phyloP scores from a whole-genome alignment of 2,113 vertebrate genomes.

The Gallinago undulata region DNA sequence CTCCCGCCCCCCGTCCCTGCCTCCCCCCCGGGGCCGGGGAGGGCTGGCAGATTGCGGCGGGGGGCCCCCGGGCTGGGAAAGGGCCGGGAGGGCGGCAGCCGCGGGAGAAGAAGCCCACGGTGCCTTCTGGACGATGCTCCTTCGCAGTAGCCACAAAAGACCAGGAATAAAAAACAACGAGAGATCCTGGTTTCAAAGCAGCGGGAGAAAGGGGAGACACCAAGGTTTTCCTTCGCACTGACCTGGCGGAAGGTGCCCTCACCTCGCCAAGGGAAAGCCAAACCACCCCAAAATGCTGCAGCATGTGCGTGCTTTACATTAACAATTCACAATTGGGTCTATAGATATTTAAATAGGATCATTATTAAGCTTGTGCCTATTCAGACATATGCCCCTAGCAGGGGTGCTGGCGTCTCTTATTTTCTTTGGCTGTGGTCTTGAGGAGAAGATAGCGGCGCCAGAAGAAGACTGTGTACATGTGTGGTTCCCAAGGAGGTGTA shows the following conservation, averaged over 20 bases:
- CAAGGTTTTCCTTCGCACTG: background rate
- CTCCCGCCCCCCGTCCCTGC: background rate
- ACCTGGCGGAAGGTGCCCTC: background rate
- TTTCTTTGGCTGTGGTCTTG: constrained; percentile 14
- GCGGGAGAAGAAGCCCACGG: background rate
- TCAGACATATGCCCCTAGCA: constrained; percentile 43
- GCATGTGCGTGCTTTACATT: background rate
- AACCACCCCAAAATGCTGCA: background rate
- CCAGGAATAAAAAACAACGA: background rate
- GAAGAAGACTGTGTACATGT: background rate
- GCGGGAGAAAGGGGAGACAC: background rate
- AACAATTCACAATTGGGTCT: background rate
- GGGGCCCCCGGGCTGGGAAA: background rate
- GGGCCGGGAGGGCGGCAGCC: background rate
- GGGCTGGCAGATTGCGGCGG: background rate
- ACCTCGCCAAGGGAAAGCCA: background rate
- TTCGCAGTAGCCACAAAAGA: constrained; percentile 1
- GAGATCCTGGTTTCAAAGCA: background rate
- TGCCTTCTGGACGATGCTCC: constrained; percentile 31
- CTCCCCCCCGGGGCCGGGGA: background rate
- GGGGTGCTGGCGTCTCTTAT: background rate
- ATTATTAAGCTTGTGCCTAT: constrained; percentile 14
- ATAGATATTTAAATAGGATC: constrained; percentile 28
- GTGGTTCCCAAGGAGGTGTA: background rate
- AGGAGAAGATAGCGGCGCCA: background rate